These are phyloP conservation scores for Hyaena hyaena DNA, from an alignment of 2,113 vertebrate species.

Conservation along the genomic window DNA sequence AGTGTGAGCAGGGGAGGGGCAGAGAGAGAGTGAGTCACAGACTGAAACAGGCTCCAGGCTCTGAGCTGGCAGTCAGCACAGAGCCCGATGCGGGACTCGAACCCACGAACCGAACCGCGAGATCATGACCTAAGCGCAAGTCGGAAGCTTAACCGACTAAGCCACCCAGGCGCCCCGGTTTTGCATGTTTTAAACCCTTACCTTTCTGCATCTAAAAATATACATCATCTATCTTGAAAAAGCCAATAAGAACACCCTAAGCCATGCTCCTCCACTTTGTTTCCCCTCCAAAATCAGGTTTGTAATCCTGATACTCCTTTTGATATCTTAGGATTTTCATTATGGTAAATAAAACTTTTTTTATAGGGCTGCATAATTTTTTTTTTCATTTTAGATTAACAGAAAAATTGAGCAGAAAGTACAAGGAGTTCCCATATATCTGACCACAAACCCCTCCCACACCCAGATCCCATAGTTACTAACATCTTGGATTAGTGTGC, in stretches of 20 bases:
- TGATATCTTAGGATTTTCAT: constrained; percentile 17
- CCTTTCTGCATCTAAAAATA: not conserved
- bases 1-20: too few species aligned
- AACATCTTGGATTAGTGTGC: not conserved
- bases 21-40: too few species aligned
- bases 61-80: too few species aligned
- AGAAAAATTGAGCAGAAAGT: not conserved
- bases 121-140: too few species aligned
- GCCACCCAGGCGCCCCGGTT: constrained; percentile 11
- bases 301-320: not conserved
- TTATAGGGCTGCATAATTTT: not conserved
- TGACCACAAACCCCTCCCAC: not conserved
- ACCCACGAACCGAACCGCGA: too few species aligned
- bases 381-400: not conserved
- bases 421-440: not conserved
- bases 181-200: constrained; percentile 76
- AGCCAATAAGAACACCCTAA: not conserved
- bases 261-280: not conserved
- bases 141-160: too few species aligned
- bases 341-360: not conserved
- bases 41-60: too few species aligned
- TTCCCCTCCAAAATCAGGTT: not conserved
- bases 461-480: not conserved
- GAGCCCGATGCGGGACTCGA: too few species aligned
- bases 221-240: not conserved